Conservation (phyloP, 2,797 vertebrate species). For the Acipenser ruthenus region DNA sequence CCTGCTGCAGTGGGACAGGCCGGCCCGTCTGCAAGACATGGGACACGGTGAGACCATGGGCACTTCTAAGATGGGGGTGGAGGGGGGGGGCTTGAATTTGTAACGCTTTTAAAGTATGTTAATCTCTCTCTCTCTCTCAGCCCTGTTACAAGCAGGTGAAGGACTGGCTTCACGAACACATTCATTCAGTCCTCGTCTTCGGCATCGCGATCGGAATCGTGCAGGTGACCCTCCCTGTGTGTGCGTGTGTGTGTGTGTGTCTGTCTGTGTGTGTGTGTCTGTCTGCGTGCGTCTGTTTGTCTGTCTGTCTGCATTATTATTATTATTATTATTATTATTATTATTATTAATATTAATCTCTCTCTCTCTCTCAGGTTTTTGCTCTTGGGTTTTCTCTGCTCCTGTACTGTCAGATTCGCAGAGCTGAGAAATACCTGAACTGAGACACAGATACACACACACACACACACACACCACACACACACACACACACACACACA, state of each 20-base stretch:
- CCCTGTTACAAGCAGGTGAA: constrained; percentile 59
- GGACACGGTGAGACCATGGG: constrained; percentile 51
- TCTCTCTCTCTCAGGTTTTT: constrained; percentile 43
- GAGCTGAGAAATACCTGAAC: constrained; percentile 55
- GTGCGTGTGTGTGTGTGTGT: neutral
- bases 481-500: neutral
- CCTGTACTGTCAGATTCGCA: constrained; percentile 64
- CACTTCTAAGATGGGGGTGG: no score
- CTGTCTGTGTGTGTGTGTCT: neutral
- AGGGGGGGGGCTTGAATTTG: neutral
- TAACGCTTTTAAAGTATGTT: neutral
- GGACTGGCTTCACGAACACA: constrained; percentile 56
- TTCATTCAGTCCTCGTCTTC: constrained; percentile 58
- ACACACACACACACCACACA: no score
- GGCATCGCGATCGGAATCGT: constrained; percentile 62
- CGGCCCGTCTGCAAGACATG: constrained; percentile 42
- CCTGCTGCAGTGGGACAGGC: constrained; percentile 50
- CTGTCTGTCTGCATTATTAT: no score
- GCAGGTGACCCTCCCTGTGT: constrained; percentile 45
- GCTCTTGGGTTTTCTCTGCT: constrained; percentile 62
- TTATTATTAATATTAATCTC: neutral
- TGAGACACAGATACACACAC: constrained; percentile 24
- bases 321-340: no score
- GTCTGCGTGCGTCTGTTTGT: neutral
- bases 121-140: constrained; percentile 28